Conservation (phyloP, 2,797 vertebrate genomes). For the Halcyon badia region DNA sequence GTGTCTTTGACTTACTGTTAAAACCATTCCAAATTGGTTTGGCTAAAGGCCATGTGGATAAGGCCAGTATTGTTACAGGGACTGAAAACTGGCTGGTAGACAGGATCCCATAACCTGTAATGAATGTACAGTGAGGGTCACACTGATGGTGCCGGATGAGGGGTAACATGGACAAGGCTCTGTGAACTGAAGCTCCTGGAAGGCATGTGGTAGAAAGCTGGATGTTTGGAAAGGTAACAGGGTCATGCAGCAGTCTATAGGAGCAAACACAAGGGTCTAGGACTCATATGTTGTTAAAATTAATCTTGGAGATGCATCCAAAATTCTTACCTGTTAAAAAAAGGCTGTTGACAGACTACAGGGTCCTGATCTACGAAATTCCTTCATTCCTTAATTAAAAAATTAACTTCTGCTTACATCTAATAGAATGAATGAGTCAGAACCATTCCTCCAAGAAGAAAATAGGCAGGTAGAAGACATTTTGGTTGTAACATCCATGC, state of each 20-base stretch:
- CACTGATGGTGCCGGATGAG: background rate
- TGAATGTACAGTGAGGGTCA: background rate
- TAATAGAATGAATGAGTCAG: background rate
- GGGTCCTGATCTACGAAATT: background rate
- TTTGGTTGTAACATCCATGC: background rate
- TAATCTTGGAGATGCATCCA: background rate
- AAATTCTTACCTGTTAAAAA: constrained; percentile 8
- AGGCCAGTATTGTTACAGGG: background rate
- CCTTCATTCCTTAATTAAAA: background rate
- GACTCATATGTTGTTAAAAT: background rate
- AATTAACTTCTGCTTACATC: background rate
- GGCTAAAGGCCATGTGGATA: background rate
- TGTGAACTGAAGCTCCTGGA: background rate
- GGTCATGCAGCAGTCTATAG: accelerated
- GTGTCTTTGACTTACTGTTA: background rate
- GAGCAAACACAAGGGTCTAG: background rate
- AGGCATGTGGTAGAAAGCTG: background rate
- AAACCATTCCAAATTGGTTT: background rate
- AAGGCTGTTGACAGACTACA: background rate
- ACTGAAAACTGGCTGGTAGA: background rate
- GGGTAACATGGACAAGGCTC: background rate
- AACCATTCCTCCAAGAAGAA: background rate
- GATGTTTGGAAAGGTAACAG: background rate
- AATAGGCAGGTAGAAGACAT: background rate
- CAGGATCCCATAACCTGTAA: background rate